These are phyloP conservation scores for Chrysolina americana DNA, from an alignment of 2,888 invertebrate species.

Conservation along the genomic window DNA sequence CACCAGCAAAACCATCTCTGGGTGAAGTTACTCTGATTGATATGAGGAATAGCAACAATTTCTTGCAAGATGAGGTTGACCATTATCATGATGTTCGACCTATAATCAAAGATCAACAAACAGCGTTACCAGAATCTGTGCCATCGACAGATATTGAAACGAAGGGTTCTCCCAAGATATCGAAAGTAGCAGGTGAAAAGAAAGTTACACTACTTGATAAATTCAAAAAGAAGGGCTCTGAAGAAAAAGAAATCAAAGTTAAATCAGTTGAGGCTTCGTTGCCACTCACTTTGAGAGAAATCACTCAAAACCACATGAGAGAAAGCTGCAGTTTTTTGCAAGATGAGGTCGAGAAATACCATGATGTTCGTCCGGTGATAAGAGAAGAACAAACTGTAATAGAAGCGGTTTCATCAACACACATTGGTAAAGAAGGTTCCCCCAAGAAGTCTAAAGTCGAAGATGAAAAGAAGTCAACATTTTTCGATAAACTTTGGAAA, in stretches of 20 bases:
- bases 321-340: slow-evolving; percentile 47
- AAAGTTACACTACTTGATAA: slow-evolving; percentile 48
- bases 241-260: slow-evolving; percentile 23
- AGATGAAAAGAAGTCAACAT: not conserved
- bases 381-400: not conserved
- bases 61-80: slow-evolving; percentile 40
- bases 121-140: not conserved
- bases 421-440: slow-evolving; percentile 28
- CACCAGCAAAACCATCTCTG: not conserved
- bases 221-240: slow-evolving; percentile 28
- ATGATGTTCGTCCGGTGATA: slow-evolving; percentile 45
- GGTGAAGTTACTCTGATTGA: slow-evolving; percentile 4
- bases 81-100: slow-evolving; percentile 38
- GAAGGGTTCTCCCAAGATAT: slow-evolving; percentile 20
- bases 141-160: not conserved
- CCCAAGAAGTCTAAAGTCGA: not conserved
- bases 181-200: slow-evolving; percentile 34
- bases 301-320: slow-evolving; percentile 34
- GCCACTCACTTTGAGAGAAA: slow-evolving; percentile 29
- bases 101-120: not conserved
- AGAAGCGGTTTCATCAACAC: not conserved
- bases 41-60: slow-evolving; percentile 28
- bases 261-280: not conserved
- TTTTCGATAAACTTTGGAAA: slow-evolving; percentile 31
- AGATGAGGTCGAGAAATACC: slow-evolving; percentile 53